These are phyloP conservation scores for Serripes groenlandicus DNA, from an alignment of 2,888 invertebrate genomes.

Conservation along the genomic window DNA sequence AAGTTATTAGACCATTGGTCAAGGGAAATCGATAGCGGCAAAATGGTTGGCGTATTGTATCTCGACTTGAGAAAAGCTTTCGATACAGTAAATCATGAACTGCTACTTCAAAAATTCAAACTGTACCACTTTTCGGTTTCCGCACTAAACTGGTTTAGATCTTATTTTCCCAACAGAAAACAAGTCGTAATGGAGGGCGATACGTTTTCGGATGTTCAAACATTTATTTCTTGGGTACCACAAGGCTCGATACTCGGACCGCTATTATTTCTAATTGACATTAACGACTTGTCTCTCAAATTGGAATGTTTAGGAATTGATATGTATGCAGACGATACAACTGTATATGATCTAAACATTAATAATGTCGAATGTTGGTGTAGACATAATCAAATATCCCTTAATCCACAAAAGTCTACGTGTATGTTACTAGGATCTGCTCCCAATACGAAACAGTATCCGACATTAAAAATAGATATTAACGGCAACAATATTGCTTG, in stretches of 20 bases:
- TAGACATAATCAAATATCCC: too few species aligned
- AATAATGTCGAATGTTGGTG: too few species aligned
- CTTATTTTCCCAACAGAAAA: neutral
- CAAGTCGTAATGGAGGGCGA: neutral
- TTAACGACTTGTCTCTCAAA: neutral
- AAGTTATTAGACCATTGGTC: neutral
- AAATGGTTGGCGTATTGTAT: neutral
- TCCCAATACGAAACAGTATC: too few species aligned
- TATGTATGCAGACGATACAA: too few species aligned
- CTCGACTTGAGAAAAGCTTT: neutral
- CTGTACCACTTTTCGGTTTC: neutral
- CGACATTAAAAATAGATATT: too few species aligned
- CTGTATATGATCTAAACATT: too few species aligned
- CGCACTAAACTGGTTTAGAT: too few species aligned
- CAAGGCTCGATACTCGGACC: constrained; percentile 6
- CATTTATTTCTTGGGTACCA: neutral
- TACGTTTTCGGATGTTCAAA: neutral
- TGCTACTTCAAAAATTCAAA: neutral
- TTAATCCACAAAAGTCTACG: too few species aligned
- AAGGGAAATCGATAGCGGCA: neutral
- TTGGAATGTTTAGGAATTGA: neutral
- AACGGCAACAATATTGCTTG: too few species aligned
- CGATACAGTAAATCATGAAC: neutral
- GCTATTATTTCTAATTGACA: neutral
- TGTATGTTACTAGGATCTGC: too few species aligned